Percentiles rank a stretch among this genome's conserved stretches.
phyloP scores from a whole-genome alignment of 2,888 invertebrate species.

The Luperina nickerlii region DNA sequence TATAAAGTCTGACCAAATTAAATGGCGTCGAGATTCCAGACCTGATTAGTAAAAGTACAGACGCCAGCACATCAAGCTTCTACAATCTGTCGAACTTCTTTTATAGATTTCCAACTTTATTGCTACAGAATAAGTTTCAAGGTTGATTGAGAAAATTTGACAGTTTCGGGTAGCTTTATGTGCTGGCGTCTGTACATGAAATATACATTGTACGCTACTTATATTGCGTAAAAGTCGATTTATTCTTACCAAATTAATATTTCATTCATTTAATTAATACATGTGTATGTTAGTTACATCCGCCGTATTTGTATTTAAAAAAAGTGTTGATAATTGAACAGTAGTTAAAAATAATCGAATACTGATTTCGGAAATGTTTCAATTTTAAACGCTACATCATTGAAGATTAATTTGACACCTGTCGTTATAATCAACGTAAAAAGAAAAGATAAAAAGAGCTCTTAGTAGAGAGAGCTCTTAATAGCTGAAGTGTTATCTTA shows the following conservation, averaged over 20 bases:
- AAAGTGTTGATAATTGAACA: constrained; percentile 47
- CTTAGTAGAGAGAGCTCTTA: background rate
- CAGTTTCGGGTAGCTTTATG: no score
- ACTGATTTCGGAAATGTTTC: constrained; percentile 35
- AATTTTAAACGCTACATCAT: constrained; percentile 31
- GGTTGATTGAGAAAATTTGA: no score
- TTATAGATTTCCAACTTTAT: no score
- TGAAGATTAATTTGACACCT: constrained; percentile 26
- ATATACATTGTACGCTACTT: background rate
- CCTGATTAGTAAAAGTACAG: background rate
- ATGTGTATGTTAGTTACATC: constrained; percentile 16
- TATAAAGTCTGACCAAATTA: background rate
- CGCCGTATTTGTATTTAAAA: constrained; percentile 24
- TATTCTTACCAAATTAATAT: constrained; percentile 1
- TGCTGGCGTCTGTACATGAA: background rate
- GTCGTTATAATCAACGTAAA: constrained; percentile 6
- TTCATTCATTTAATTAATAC: background rate
- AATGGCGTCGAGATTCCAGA: background rate
- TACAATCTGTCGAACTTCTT: no score
- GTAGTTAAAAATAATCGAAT: constrained; percentile 43
- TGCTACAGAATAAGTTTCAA: no score
- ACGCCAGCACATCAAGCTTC: no score
- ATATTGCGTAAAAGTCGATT: background rate
- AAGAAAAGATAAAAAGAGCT: no score
- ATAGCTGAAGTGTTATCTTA: background rate